Base-by-base conservation (phyloP, 2,797 vertebrate genomes). In the Pagetopsis macropterus region DNA sequence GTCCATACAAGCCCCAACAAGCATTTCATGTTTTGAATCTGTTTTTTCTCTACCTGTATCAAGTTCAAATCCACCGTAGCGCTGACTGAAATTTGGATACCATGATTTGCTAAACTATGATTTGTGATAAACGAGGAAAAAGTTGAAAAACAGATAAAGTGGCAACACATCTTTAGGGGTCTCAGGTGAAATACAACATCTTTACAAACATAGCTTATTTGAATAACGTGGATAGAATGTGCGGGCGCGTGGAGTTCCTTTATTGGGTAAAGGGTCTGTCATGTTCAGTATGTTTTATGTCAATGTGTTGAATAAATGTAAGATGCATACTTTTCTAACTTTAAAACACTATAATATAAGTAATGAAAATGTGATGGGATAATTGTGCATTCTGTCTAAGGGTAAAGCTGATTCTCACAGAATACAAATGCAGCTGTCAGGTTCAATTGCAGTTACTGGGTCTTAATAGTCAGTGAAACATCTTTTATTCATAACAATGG, bases 401-500 rank as follows among this genome's bases (percentile, higher is more conserved):
- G 59, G 12, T 59, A 40, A 23, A 56, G 31, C 57, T 58, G 45
- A 78, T 76, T 75, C 49, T 67, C 55, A 46, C 48, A 21, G 72
- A 68, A 77, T 75, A 73, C 62, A 61, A 86, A 76, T 75, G 56
- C 54, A 44, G 19, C 65, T 61, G 66, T 78, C 74, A 57, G 23
- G 17, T 71, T 54, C 64, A 85, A 70, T 63, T 58, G 75, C 79
- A 51, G 52, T 37, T 33, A 56, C 44, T 71, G 65, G 9, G 19
- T 81, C 52, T 71, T 74, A 76, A 87, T 81, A 8, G 3, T 66
- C 75, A 77, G 52, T 58, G 67, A 80, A 73, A 67, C 57, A 83
- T 82, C 31, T 80, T 78, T 86, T 82, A 72, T 83, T 79, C 78
- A 81, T 86, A 43, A 78, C 66, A 61, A 41, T 59, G 48, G 27